Evolutionary conservation across 2,888 invertebrate genomes (phyloP).

Genomic region (Falcaria lacertinaria): DNA sequence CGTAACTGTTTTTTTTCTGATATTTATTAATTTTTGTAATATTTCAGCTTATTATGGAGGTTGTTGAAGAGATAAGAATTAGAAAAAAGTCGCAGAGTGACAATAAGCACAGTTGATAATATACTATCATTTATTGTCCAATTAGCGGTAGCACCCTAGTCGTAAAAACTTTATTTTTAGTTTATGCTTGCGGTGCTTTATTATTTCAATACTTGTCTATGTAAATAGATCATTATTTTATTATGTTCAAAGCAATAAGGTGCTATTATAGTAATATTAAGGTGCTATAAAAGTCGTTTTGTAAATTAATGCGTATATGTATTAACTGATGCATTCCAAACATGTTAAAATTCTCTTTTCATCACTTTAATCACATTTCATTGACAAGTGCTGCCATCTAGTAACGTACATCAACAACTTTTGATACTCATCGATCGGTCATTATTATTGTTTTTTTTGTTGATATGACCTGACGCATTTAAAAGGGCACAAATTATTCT

Average conservation of each 20-base stretch:
- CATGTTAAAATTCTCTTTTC: neutral
- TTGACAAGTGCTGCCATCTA: neutral
- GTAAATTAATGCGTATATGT: conserved; percentile 5
- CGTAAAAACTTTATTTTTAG: conserved; percentile 7
- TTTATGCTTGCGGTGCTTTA: conserved; percentile 23
- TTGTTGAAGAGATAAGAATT: conserved; percentile 77
- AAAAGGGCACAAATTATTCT: conserved; percentile 5
- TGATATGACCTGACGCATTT: neutral
- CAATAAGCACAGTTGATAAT: conserved; percentile 52
- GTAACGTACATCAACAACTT: neutral
- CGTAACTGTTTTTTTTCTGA: conserved; percentile 16
- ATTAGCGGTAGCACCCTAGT: conserved; percentile 31
- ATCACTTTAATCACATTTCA: neutral
- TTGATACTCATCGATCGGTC: neutral
- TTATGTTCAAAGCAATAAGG: conserved; percentile 22
- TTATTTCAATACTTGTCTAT: conserved; percentile 3
- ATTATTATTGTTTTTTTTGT: neutral
- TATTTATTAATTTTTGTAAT: conserved; percentile 41
- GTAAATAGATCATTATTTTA: conserved; percentile 28
- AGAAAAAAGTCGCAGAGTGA: conserved; percentile 72
- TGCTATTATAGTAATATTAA: conserved; percentile 26
- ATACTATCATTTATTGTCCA: conserved; percentile 10
- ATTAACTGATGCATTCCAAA: neutral
- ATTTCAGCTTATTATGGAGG: conserved; percentile 78
- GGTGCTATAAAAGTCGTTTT: conserved; percentile 19